Evolutionary conservation across 2,888 invertebrate genomes (phyloP).

Genomic region (Micropterix aruncella): DNA sequence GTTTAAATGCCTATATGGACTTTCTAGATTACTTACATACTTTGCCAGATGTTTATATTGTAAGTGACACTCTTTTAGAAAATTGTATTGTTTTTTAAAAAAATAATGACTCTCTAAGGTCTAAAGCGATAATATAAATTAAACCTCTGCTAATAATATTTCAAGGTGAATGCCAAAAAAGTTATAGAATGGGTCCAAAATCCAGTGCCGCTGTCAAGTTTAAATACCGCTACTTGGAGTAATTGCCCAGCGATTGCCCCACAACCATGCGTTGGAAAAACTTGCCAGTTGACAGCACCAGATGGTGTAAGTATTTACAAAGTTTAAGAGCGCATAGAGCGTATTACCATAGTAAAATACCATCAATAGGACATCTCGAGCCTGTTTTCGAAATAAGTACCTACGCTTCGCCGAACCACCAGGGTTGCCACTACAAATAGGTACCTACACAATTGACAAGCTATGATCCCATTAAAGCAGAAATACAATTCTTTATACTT

Average conservation of each 20-base stretch:
- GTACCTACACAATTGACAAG: too few relatives aligned
- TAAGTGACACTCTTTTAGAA: conserved; percentile 17
- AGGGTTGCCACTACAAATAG: too few relatives aligned
- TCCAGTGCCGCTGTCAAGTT: conserved; percentile 28
- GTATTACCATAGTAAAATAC: too few relatives aligned
- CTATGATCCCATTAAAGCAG: too few relatives aligned
- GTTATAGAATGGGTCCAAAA: conserved; percentile 43
- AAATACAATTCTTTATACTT: too few relatives aligned
- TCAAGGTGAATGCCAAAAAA: conserved; percentile 26
- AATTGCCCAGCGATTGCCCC: neutral
- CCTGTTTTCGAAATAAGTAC: too few relatives aligned
- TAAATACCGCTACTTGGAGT: conserved; percentile 14
- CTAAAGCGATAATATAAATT: conserved; percentile 4
- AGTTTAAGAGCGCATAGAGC: too few relatives aligned
- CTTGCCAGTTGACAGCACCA: neutral
- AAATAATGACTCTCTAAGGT: neutral
- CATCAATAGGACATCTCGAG: too few relatives aligned
- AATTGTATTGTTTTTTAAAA: neutral
- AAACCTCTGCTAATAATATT: neutral
- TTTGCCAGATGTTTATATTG: conserved; percentile 43
- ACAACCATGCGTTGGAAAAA: neutral
- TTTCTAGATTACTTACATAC: conserved; percentile 40
- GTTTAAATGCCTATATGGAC: conserved; percentile 32
- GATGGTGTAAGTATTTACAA: too few relatives aligned
- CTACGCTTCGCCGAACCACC: too few relatives aligned